Base-by-base conservation (phyloP, 2,113 vertebrate genomes). In the Etia nguti region DNA sequence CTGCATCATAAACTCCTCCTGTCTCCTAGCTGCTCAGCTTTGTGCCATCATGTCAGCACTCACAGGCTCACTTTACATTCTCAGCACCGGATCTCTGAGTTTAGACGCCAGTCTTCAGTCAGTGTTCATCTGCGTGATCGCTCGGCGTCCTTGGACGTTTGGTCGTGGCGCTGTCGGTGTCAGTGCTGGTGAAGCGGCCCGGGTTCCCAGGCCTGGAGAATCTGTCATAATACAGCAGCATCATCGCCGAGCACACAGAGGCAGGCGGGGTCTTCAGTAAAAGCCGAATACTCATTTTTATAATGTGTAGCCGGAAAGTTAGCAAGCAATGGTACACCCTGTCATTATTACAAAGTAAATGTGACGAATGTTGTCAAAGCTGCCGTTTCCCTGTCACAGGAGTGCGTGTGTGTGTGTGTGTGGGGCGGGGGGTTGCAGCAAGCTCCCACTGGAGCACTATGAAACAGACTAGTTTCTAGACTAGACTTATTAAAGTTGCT, bases 341-440 rank as follows among this genome's bases (percentile, higher is more conserved):
- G 0, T 41, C 36, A 41, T 1, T 68, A 15, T 68, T 22, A 22
- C n/a, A 0, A 22, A n/a, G 34, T 22, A 41, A 36, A 68, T 3
- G 62, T 68, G 11, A 68, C 18, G 0, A 68, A 22, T 41, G 6
- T 9, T 41, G 20, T 22, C 34, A 3, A 2, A 65, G 38, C n/a
- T 48, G n/a, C 83, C 68, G 75, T 26, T 31, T 81, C 29, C 34
- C 46, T 38, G 57, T 80, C 43, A 34, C 56, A 46, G 62, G 79
- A 75, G 18, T 75, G 68, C 86, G 79, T 77, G 80, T 84, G 26
- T 79, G 77, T 79, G 83, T 79, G 73, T 41, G 24, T 73, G 55
- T 60, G 80, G n/a, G n/a, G n/a, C n/a, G n/a, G n/a, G n/a, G 26
- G 41, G 80, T 38, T 85, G 80, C 52, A 62, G 65, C 68, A 82